Base-by-base conservation (phyloP, 2,797 vertebrate genomes). In the Molossus alvarezi region DNA sequence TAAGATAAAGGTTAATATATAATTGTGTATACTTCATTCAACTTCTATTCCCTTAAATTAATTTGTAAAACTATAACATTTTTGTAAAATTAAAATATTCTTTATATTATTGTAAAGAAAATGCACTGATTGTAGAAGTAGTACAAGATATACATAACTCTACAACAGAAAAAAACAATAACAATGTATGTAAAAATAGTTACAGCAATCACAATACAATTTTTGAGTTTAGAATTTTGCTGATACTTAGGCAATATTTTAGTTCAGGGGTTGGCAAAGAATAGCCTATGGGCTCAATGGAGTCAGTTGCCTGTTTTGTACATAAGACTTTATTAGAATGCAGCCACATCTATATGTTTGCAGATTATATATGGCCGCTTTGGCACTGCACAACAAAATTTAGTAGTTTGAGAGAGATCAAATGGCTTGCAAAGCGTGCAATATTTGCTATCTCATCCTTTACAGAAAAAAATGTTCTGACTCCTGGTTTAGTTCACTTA, bases 1-100 rank as follows among this genome's bases (percentile, higher is more conserved):
- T 37, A 77, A 90, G 58, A 76, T 95, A 95, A 91, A 71, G 29
- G 11, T 29, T 72, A 90, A 57, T 17, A 27, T 27, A 51, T 55
- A 71, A 83, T 71, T 64, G 14, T 45, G 9, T 81, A 48, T 64
- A 76, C 1, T 4, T 81, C 72, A 80, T 17, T 3, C 18, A 94
- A 11, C 2, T 10, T 88, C 6, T 91, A 27, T 72, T 97, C 53
- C 6, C 21, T 93, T 82, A 84, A 90, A 93, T 87, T 14, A 3
- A 72, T n/a, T 83, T 79, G 18, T 95, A 82, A 90, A 85, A 88
- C 15, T 60, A 48, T 72, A 33, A 85, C 80, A 80, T 3, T 90
- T 87, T 80, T 65, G 14, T 87, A 91, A 83, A 72, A 12, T 94
- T 90, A 64, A 89, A 77, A 72, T 57, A 57, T 12, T 1, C 3